phyloP scores from a whole-genome alignment of 1,140 invertebrate species.

The Ceratoteleas bidentatus region DNA sequence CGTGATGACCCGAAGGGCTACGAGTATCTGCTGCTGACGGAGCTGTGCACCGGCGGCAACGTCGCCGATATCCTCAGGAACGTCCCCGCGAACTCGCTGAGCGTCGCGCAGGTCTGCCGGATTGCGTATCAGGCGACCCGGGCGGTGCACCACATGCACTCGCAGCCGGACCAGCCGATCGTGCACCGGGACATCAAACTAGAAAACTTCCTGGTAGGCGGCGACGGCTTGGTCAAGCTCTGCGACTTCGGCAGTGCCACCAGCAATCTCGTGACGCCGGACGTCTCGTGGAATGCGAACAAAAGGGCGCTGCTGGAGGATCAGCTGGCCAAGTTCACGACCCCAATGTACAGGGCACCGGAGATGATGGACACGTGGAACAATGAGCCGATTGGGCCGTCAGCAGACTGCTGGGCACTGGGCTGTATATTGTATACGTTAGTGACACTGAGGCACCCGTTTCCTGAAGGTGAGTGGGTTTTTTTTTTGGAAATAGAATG shows the following conservation, averaged over 20 bases:
- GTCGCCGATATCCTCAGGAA: constrained; percentile 90
- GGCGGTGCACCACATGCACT: constrained; percentile 96
- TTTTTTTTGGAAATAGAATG: too few relatives aligned
- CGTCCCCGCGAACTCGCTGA: constrained; percentile 84
- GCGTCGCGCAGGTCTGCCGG: constrained; percentile 89
- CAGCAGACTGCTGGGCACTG: constrained; percentile 97
- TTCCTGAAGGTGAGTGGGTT: constrained; percentile 88
- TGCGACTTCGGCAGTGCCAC: constrained; percentile 99
- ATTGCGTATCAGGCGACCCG: constrained; percentile 95
- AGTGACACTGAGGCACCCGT: constrained; percentile 97
- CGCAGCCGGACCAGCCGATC: constrained; percentile 90
- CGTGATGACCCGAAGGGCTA: constrained; percentile 82
- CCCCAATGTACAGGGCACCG: constrained; percentile 94
- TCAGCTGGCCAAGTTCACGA: constrained; percentile 88
- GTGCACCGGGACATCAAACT: constrained; percentile 96
- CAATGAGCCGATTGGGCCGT: constrained; percentile 94
- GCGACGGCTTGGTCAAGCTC: constrained; percentile 93
- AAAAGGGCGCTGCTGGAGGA: constrained; percentile 96
- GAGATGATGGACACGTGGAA: constrained; percentile 99
- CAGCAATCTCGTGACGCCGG: constrained; percentile 90
- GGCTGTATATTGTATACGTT: constrained; percentile 97
- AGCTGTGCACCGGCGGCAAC: constrained; percentile 88
- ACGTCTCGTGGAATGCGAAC: constrained; percentile 94
- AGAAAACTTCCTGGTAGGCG: constrained; percentile 88
- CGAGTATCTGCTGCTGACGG: constrained; percentile 88